A percentile compares a stretch with the other conserved stretches of the same genome.
Evolutionary conservation across 2,113 vertebrate species (phyloP).

Genomic region (Myiozetetes cayanensis): DNA sequence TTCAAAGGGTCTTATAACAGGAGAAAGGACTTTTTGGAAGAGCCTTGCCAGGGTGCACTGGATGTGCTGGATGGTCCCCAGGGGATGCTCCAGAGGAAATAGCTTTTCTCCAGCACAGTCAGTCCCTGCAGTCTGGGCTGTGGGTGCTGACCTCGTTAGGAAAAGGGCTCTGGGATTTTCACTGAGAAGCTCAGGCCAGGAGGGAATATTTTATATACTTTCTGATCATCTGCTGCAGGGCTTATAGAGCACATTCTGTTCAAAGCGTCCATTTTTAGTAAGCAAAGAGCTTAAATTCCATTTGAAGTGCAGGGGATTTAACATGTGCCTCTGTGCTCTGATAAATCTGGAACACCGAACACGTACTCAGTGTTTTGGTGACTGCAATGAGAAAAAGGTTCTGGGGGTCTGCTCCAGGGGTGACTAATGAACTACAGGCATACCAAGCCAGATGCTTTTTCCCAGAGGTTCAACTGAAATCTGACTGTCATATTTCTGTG

Average conservation of each 20-base stretch:
- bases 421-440: not conserved
- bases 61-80: not conserved
- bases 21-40: not conserved
- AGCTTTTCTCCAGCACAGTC: not conserved
- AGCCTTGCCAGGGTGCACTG: not conserved
- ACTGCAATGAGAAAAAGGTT: not conserved
- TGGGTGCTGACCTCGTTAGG: not conserved
- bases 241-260: not conserved
- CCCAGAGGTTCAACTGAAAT: not conserved
- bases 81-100: not conserved
- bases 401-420: not conserved
- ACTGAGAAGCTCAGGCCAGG: not conserved
- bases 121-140: not conserved
- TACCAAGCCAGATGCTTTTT: not conserved
- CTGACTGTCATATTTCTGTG: not conserved
- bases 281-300: not conserved
- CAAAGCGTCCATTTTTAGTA: not conserved
- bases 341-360: not conserved
- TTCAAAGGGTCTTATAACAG: not conserved
- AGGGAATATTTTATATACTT: not conserved
- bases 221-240: not conserved
- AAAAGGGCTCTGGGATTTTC: not conserved
- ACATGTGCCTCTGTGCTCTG: not conserved
- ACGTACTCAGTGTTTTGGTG: accelerated
- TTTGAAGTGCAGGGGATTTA: not conserved